Evolutionary conservation across 2,113 vertebrate genomes (phyloP), one percentile per base, ranked within the genome.

Genomic region (Festucalex cinctus): DNA sequence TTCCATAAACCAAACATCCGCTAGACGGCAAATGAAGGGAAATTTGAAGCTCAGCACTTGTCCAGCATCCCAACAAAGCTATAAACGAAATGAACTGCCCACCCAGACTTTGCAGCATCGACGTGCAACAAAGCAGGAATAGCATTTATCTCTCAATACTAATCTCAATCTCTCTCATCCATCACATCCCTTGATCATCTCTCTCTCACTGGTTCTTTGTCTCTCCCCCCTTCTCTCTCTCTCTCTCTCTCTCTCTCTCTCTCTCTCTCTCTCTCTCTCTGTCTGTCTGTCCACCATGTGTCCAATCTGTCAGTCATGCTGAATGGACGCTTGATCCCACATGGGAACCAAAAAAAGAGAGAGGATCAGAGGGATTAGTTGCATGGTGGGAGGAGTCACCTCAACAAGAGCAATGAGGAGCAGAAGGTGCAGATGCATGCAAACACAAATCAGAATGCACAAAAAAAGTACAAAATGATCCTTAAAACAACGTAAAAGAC

Each of bases 291-390:
- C 62, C 70, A 66, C 76, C 81, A 82, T 75, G 74, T 84, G 79
- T 82, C 64, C 72, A 79, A 80, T 83, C 81, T 78, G 84, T 83
- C 82, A 80, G 75, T 83, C 81, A 82, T 80, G 76, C 74, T 75
- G 83, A 82, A 68, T 76, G 68, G 76, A 81, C 66, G 78, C 68
- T 78, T 86, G 81, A 90, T 86, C 81, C 82, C 79, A 78, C 83
- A 82, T 59, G 85, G 82, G 82, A 78, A 73, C 63, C 79, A 80
- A 77, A 39, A n/a, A 78, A 69, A 65, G 80, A 75, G 49, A 61
- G 24, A 46, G 92, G 93, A 93, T 93, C 93, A 95, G 91, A 86
- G 92, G 93, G 94, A 95, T 95, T 96, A 94, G 92, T 90, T 91
- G 92, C 94, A 92, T 79, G 85, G 92, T 91, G 90, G 94, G 93